phyloP scores from a whole-genome alignment of 2,113 vertebrate species.

The Myotis lucifugus region DNA sequence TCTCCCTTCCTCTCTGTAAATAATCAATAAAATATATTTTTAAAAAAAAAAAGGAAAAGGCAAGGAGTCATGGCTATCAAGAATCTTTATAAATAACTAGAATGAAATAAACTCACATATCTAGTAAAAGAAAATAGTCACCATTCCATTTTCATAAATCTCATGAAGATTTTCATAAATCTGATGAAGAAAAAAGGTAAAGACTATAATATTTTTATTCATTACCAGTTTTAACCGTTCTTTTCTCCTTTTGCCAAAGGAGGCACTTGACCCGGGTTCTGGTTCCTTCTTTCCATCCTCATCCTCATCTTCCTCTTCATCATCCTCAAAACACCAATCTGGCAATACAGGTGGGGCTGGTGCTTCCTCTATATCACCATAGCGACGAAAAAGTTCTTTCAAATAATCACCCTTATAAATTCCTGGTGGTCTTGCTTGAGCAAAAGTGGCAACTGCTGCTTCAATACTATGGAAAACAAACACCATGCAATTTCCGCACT shows the following conservation, averaged over 20 bases:
- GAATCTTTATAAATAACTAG: constrained; percentile 17
- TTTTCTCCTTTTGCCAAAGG: constrained; percentile 92
- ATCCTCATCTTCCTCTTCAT: constrained; percentile 90
- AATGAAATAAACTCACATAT: constrained; percentile 19
- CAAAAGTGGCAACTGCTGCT: constrained; percentile 95
- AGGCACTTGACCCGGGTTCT: constrained; percentile 94
- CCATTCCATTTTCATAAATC: constrained; percentile 38
- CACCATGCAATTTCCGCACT: constrained; percentile 64
- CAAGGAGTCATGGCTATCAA: not conserved
- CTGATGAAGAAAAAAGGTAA: constrained; percentile 47
- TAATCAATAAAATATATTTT: no score
- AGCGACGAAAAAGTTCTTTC: constrained; percentile 97
- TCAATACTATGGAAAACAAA: constrained; percentile 89
- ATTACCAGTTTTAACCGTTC: constrained; percentile 96
- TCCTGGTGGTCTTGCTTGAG: constrained; percentile 94
- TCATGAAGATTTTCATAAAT: not conserved
- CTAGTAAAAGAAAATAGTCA: constrained; percentile 22
- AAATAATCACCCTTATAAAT: constrained; percentile 99
- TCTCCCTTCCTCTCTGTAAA: no score
- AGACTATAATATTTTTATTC: constrained; percentile 57
- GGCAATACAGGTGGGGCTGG: constrained; percentile 93
- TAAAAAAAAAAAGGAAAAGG: no score
- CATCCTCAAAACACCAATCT: constrained; percentile 97
- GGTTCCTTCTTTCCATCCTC: constrained; percentile 90
- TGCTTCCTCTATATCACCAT: constrained; percentile 94